phyloP scores from a whole-genome alignment of 2,797 vertebrate genomes.

The Paedocypris micromegethes region DNA sequence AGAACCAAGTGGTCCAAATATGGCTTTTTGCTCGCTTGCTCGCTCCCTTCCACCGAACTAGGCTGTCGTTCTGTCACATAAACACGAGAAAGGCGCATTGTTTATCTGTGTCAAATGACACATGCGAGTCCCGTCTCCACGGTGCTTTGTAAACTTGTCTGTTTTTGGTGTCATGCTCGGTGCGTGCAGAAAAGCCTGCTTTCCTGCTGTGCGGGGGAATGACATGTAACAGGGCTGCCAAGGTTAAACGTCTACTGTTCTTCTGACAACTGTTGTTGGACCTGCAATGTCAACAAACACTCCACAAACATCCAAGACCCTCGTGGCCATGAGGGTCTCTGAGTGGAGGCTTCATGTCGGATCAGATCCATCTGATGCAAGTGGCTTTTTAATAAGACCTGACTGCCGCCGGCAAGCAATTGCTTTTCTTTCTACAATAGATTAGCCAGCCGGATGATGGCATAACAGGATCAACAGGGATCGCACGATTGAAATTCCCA shows the following conservation, averaged over 20 bases:
- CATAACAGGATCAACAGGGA: neutral
- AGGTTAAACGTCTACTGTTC: constrained; percentile 62
- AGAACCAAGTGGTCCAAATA: constrained; percentile 57
- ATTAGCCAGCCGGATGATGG: too few relatives aligned
- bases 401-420: constrained; percentile 4
- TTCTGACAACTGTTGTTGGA: constrained; percentile 61
- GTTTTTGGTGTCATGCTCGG: constrained; percentile 32
- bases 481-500: neutral
- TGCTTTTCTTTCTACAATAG: neutral
- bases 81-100: constrained; percentile 44
- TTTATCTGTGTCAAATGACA: constrained; percentile 50
- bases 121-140: constrained; percentile 28
- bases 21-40: constrained; percentile 45
- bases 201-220: constrained; percentile 36
- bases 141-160: constrained; percentile 14
- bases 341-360: neutral
- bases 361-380: neutral
- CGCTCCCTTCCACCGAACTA: constrained; percentile 46
- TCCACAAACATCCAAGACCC: neutral
- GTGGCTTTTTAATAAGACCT: neutral
- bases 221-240: constrained; percentile 53
- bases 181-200: constrained; percentile 38
- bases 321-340: neutral
- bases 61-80: constrained; percentile 52
- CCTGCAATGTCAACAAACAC: constrained; percentile 54